These are phyloP conservation scores for Boloria selene DNA, from an alignment of 2,888 invertebrate species.

Conservation along the genomic window DNA sequence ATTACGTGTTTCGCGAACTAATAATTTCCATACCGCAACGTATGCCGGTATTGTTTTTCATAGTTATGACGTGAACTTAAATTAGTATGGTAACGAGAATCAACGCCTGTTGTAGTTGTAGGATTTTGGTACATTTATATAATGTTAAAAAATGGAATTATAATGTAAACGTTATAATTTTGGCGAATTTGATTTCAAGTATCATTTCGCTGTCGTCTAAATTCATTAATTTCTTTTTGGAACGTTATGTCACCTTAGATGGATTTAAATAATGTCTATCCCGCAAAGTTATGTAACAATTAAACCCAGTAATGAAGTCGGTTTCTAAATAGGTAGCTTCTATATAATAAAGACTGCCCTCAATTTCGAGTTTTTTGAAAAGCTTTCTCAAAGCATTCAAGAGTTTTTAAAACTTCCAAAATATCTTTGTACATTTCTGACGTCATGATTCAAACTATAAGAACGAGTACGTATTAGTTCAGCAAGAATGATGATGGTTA, in stretches of 20 bases:
- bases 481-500: slow-evolving; percentile 42
- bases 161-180: background rate
- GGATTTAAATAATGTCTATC: too few species aligned
- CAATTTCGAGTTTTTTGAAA: too few species aligned
- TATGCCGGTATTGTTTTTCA: slow-evolving; percentile 4
- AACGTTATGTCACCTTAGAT: too few species aligned
- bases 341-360: too few species aligned
- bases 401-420: slow-evolving; percentile 11
- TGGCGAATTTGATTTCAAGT: too few species aligned
- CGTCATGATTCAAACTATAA: slow-evolving; percentile 46
- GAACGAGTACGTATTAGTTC: slow-evolving; percentile 41
- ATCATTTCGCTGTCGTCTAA: too few species aligned
- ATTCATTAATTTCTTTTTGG: too few species aligned
- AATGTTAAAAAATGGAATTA: background rate
- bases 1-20: slow-evolving; percentile 13
- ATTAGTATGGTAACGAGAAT: slow-evolving; percentile 7
- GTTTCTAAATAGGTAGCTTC: too few species aligned
- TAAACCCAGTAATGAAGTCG: too few species aligned
- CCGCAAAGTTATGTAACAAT: too few species aligned
- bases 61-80: background rate
- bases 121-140: background rate
- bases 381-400: background rate
- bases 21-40: slow-evolving; percentile 4
- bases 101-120: background rate
- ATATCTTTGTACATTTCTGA: slow-evolving; percentile 46